Conservation (phyloP, 2,797 vertebrate species). For the Lepilemur ruficaudatus region DNA sequence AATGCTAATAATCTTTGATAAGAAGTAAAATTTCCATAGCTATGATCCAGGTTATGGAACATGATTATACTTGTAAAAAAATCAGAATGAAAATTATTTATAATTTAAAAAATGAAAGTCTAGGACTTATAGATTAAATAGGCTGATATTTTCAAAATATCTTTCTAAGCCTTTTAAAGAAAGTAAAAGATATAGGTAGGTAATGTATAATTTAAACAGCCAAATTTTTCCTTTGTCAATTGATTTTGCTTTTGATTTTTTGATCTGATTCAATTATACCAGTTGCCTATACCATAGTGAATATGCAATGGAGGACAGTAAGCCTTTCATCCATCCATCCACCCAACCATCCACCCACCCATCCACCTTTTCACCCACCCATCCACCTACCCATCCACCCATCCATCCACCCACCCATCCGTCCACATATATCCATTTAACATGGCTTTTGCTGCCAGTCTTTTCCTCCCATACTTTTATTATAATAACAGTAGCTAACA, state of each 20-base stretch:
- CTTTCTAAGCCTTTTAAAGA: background rate
- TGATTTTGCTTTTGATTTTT: slow-evolving; percentile 40
- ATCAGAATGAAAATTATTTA: background rate
- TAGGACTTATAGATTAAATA: background rate
- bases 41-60: background rate
- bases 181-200: background rate
- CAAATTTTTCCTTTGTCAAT: background rate
- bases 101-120: background rate
- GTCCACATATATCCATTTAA: background rate
- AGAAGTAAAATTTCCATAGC: slow-evolving; percentile 45
- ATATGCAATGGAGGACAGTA: background rate
- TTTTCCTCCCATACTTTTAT: background rate
- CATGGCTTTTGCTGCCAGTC: background rate
- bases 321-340: background rate
- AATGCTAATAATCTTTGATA: slow-evolving; percentile 31
- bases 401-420: background rate
- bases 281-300: background rate
- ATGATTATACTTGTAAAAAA: slow-evolving; percentile 21
- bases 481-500: background rate
- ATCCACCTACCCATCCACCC: background rate
- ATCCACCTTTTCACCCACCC: background rate
- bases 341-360: background rate
- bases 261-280: background rate
- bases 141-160: background rate
- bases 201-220: slow-evolving; percentile 24